A percentile compares a stretch with the other conserved stretches of the same genome.
Conservation (phyloP, 92 coral and sea anemone genomes). For the Zoanthus gigantus region DNA sequence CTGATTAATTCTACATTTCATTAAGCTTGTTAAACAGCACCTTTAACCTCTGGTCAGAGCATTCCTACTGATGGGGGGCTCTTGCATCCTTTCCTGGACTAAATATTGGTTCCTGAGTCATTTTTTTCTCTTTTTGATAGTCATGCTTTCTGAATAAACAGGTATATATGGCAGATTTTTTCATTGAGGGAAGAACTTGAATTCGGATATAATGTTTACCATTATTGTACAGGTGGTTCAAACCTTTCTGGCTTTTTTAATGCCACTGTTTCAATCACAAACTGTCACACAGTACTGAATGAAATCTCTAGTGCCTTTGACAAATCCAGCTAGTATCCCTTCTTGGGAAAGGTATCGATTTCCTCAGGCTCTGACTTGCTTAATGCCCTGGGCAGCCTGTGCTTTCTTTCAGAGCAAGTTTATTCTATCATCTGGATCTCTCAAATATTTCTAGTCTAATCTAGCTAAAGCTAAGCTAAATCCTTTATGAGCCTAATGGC, state of each 20-base stretch:
- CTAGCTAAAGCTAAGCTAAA: too few relatives aligned
- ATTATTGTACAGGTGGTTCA: not conserved
- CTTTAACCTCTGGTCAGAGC: conserved; percentile 10
- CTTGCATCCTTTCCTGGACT: conserved; percentile 25
- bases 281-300: conserved; percentile 37
- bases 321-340: conserved; percentile 27
- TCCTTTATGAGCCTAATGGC: too few relatives aligned
- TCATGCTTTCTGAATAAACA: conserved; percentile 33
- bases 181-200: too few relatives aligned
- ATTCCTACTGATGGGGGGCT: conserved; percentile 15
- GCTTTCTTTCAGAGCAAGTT: conserved; percentile 41
- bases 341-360: conserved; percentile 29
- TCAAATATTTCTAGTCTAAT: conserved; percentile 43
- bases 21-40: conserved; percentile 6
- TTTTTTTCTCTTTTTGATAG: conserved; percentile 40
- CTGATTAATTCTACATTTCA: conserved; percentile 19
- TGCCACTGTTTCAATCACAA: conserved; percentile 32
- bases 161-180: conserved; percentile 1
- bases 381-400: conserved; percentile 29
- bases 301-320: not conserved
- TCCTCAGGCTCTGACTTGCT: not conserved
- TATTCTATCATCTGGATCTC: conserved; percentile 51
- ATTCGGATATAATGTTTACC: too few relatives aligned
- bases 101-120: conserved; percentile 2
- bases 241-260: not conserved